Conservation (phyloP, 2,113 vertebrate genomes). For the Cryptoleucopteryx plumbea region DNA sequence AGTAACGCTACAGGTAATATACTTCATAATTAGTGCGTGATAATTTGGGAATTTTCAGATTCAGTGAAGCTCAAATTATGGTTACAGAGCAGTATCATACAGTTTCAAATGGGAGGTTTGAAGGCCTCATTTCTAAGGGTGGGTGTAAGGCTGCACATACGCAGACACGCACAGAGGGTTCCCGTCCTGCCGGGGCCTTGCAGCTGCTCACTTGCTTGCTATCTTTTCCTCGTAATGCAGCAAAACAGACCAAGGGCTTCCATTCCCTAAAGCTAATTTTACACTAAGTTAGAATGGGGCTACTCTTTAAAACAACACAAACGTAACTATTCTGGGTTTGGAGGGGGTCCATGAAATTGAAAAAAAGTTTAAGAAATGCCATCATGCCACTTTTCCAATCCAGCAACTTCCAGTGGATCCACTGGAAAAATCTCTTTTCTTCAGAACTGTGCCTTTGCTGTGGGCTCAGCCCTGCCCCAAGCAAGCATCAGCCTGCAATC, state of each 20-base stretch:
- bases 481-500: not conserved
- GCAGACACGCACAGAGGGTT: accelerated
- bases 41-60: not conserved
- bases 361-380: not conserved
- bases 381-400: not conserved
- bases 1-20: not conserved
- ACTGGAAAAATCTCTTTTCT: not conserved
- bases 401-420: not conserved
- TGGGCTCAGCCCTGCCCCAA: not conserved
- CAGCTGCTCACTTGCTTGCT: not conserved
- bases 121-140: not conserved
- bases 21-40: not conserved
- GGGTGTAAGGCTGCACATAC: not conserved
- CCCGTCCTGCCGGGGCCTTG: accelerated
- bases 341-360: accelerated
- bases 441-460: not conserved
- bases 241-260: not conserved
- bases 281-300: not conserved
- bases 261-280: not conserved
- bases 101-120: not conserved
- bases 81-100: not conserved
- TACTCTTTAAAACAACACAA: not conserved
- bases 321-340: not conserved
- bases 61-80: not conserved
- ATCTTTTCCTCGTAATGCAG: not conserved